Evolutionary conservation across 2,113 vertebrate species (phyloP), one percentile per base, ranked within the genome.

Genomic region (Hippolais icterina): DNA sequence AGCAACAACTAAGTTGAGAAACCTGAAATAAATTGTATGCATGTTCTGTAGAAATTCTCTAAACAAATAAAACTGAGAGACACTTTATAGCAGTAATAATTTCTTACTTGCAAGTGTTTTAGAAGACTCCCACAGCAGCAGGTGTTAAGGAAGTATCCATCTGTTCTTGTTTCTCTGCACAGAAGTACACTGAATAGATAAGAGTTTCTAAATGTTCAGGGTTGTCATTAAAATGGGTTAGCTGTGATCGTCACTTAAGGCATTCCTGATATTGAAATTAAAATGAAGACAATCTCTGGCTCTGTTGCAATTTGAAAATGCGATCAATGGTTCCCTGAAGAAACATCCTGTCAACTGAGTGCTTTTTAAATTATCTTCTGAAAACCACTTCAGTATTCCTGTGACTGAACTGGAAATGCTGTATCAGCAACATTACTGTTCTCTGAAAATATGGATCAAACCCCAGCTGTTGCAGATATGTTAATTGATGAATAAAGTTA

Each of bases 101-200:
- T 95, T 94, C 94, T 91, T 61, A 79, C 87, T 96, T 95, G 93
- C 91, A 91, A 97, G 91, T 91, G 81, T 94, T 97, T 97, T 78
- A 94, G 69, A 96, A 96, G 94, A 88, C 76, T 96, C 92, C 90
- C 94, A 90, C 78, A 93, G 95, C 91, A 97, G 93, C 92, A 96
- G 94, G 95, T 96, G 93, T 90, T 96, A 95, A 96, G 92, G 87
- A 96, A 97, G 79, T 88, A 95, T 91, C 95, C 96, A 97, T 96
- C 95, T 96, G 96, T 95, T 96, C 93, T 95, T 90, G 90, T 96
- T 96, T 88, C 91, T 96, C 85, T 92, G 85, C 84, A 83, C 84
- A 96, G 91, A 96, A 94, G 93, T 94, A 59, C 79, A 91, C 24
- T 83, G 94, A 94, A 93, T 69, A 93, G 94, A 84, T n/a, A 83